These are phyloP conservation scores for Temnothorax rugatulus DNA, from an alignment of 2,888 invertebrate species.

Conservation along the genomic window DNA sequence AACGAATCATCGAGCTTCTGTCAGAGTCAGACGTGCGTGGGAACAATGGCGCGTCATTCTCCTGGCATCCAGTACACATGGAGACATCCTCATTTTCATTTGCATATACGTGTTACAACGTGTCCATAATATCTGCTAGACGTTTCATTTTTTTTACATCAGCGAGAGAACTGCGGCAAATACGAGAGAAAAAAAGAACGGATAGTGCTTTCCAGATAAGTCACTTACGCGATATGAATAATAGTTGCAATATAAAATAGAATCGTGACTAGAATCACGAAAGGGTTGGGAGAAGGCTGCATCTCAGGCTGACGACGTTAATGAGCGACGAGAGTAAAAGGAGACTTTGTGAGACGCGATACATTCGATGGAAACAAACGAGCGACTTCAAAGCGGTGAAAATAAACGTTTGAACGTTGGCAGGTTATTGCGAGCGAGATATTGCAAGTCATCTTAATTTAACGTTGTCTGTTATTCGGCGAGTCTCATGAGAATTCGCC, in stretches of 20 bases:
- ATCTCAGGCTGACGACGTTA: not conserved
- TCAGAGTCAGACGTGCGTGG: conserved; percentile 68
- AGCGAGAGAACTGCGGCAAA: not conserved
- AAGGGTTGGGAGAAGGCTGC: not conserved
- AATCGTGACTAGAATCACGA: not conserved
- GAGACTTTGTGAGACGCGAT: not conserved
- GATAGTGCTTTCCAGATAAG: not conserved
- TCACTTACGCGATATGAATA: not conserved
- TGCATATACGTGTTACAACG: conserved; percentile 23
- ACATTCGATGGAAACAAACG: conserved; percentile 1
- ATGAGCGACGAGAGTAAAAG: conserved; percentile 1
- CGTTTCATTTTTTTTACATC: conserved; percentile 2
- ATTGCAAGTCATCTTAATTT: conserved; percentile 60
- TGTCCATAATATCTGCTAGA: not conserved
- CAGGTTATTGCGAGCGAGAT: conserved; percentile 37
- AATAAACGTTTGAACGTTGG: conserved; percentile 34
- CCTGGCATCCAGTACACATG: conserved; percentile 60
- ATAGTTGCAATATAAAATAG: not conserved
- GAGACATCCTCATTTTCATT: conserved; percentile 51
- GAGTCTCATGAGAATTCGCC: conserved; percentile 61
- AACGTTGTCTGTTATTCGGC: conserved; percentile 60
- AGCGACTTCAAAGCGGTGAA: conserved; percentile 9
- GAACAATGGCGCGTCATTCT: conserved; percentile 65
- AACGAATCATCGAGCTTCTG: conserved; percentile 73
- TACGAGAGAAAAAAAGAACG: not conserved